These are phyloP conservation scores for Drosophila niveifrons DNA, from an alignment of 2,888 invertebrate genomes.

Conservation along the genomic window DNA sequence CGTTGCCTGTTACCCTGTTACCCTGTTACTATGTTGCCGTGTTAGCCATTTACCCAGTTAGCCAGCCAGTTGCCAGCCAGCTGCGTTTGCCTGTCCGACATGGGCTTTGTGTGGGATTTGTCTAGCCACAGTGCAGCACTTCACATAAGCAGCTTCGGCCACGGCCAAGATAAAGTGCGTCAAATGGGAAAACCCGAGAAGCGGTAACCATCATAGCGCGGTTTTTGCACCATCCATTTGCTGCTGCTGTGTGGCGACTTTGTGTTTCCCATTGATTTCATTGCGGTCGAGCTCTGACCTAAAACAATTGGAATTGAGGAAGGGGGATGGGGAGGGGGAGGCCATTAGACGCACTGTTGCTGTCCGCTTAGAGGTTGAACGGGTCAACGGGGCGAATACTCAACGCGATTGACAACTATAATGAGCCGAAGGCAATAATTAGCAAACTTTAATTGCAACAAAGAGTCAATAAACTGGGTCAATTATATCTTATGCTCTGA, in stretches of 20 bases:
- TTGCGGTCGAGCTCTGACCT: constrained; percentile 63
- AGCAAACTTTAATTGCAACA: constrained; percentile 61
- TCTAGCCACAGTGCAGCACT: constrained; percentile 43
- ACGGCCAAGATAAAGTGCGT: neutral
- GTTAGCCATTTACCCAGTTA: constrained; percentile 18
- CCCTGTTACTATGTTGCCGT: neutral
- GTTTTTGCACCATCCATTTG: constrained; percentile 41
- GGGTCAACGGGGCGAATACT: constrained; percentile 37
- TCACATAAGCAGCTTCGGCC: constrained; percentile 47
- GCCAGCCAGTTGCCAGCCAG: neutral
- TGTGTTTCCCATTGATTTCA: constrained; percentile 48
- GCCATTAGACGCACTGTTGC: constrained; percentile 50
- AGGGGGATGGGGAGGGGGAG: constrained; percentile 14
- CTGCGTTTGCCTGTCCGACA: constrained; percentile 30
- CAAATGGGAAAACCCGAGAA: neutral
- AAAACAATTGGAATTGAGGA: neutral
- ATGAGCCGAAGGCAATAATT: constrained; percentile 59
- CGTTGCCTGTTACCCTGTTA: constrained; percentile 19
- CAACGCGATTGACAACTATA: constrained; percentile 63
- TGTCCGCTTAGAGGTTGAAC: neutral
- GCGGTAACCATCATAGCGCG: constrained; percentile 29
- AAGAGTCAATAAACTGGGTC: constrained; percentile 59
- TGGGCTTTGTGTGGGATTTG: constrained; percentile 57
- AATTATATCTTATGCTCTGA: constrained; percentile 18
- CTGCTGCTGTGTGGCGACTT: constrained; percentile 3